Base-by-base conservation (phyloP, 2,113 vertebrate genomes). In the Trogon melanurus region DNA sequence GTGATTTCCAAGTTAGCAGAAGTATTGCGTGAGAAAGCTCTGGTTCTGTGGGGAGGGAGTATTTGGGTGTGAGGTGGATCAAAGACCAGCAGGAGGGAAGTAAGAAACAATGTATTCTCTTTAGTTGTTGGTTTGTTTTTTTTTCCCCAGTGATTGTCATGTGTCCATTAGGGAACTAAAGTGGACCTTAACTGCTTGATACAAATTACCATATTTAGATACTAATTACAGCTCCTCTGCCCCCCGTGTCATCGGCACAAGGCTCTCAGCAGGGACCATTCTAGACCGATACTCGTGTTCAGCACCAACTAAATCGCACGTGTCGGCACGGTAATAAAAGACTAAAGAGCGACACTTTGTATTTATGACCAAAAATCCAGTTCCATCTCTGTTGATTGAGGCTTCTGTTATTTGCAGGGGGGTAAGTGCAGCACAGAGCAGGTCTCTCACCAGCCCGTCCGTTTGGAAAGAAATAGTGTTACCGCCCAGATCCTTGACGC, bases 211-310 rank as follows among this genome's bases (percentile, higher is more conserved):
- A 0, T 60, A n/a, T 85, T 80, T 73, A 64, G 25, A 13, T 48
- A 65, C 50, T 57, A 83, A 64, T 88, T 85, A 53, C 5, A 60
- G 17, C 9, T 85, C 17, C 29, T 74, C 56, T 65, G 15, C 44
- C 11, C 45, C 57, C 4, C 11, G n/a, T 79, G 2, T 21, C 17
- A 11, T 22, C 0, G 1, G 56, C 26, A 29, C 4, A 57, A 84
- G n/a, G 21, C 16, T 78, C 44, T 89, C 56, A 69, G 65, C 65
- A 81, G 60, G 4, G 4, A 29, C 38, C 6, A 11, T 47, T 85
- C 84, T 30, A 71, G 65, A 41, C 29, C 65, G 60, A 6, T 44
- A 27, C 13, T 69, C 51, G 0, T 57, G 36, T 36, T 58, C 29
- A 61, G 44, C 67, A 74, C 16, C 21, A 41, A 71, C 51, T 60